Conservation (phyloP, 2,113 vertebrate species). For the Nothobranchius furzeri region DNA sequence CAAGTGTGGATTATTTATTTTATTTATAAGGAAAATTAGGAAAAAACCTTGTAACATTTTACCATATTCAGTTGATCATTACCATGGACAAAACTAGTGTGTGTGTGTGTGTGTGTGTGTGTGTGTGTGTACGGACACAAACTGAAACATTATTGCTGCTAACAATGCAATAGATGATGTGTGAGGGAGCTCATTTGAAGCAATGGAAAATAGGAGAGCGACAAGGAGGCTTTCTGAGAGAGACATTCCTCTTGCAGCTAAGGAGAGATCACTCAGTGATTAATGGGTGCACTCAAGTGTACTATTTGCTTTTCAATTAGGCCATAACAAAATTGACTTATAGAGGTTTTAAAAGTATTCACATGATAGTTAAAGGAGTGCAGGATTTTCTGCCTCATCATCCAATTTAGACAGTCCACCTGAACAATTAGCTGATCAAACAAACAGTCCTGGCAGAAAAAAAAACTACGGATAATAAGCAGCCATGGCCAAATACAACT, state of each 20-base stretch:
- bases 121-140: not conserved
- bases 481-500: slow-evolving; percentile 61
- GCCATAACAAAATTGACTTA: slow-evolving; percentile 71
- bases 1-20: too few species aligned
- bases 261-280: slow-evolving; percentile 73
- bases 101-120: not conserved
- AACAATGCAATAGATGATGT: slow-evolving; percentile 40
- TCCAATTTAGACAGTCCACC: slow-evolving; percentile 75
- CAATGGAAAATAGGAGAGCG: slow-evolving; percentile 49
- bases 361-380: slow-evolving; percentile 65
- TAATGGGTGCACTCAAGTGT: slow-evolving; percentile 72
- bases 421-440: slow-evolving; percentile 75
- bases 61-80: too few species aligned
- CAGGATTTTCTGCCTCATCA: slow-evolving; percentile 77
- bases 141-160: not conserved
- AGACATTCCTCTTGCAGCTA: slow-evolving; percentile 75
- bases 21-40: too few species aligned
- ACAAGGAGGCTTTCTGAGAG: slow-evolving; percentile 16
- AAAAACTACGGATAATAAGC: slow-evolving; percentile 64
- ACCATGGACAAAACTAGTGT: too few species aligned
- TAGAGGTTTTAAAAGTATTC: slow-evolving; percentile 76
- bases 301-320: slow-evolving; percentile 80
- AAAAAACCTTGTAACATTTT: too few species aligned
- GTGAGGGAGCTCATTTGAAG: slow-evolving; percentile 49
- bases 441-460: slow-evolving; percentile 47